Base-by-base conservation (phyloP, 2,113 vertebrate genomes). In the Oxyruncus cristatus region DNA sequence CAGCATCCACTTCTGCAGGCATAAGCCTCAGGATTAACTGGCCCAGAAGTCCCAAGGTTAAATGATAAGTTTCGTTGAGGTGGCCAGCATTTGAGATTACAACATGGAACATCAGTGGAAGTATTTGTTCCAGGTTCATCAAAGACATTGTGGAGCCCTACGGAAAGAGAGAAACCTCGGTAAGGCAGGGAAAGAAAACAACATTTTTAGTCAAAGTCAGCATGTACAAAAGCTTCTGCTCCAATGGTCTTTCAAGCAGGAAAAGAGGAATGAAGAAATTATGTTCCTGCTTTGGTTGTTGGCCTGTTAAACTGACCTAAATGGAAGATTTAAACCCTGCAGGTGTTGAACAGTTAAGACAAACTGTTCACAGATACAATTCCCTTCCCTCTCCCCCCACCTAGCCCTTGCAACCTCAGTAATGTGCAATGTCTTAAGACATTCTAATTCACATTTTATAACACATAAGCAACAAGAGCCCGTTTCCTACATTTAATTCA, bases 81-180 rank as follows among this genome's bases (percentile, higher is more conserved):
- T 99, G 99, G 85, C 99, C 99, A 4, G 99, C 99, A 0, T 99
- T 99, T 78, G 99, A 99, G 96, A 99, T 98, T 77, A 99, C 99
- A 33, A 99, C 99, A 58, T 99, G 98, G 96, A 99, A 99, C 91
- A 99, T 99, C 96, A 99, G 98, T 2, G 99, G 99, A 71, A 99
- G 98, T 90, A 99, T 98, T 50, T 98, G 98, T 53, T 98, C 99
- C 96, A 99, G 97, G 92, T 99, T 99, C 84, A 98, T 96, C 83
- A 99, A 95, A 73, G 98, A 98, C 73, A 98, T 96, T 2, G 97
- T 97, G 68, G 91, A 98, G 65, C 97, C 99, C 99, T 99, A 87
- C 4, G 26, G 65, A 47, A 70, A 78, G 71, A 75, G 10, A 46
- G 77, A 68, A 74, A 78, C 14, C n/a, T 84, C 89, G 52, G 62